Percentiles rank a stretch among this genome's conserved stretches.
Conservation (phyloP, 2,113 vertebrate species). For the Macrotis lagotis region DNA sequence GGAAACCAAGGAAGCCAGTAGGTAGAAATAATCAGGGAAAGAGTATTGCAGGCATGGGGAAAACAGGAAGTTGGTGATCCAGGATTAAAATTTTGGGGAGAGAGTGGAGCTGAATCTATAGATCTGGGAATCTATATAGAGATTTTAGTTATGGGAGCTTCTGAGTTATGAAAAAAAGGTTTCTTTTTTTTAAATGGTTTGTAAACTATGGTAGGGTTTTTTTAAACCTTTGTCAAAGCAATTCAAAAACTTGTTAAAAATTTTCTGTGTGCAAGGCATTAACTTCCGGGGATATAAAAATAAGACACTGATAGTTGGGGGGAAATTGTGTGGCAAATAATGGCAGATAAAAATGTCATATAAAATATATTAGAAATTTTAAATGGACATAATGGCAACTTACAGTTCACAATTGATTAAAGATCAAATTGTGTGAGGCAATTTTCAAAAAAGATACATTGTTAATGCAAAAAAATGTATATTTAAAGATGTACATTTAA, state of each 20-base stretch:
- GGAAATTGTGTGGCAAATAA: neutral
- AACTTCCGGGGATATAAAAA: slow-evolving; percentile 7
- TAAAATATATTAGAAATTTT: neutral
- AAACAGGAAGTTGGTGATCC: neutral
- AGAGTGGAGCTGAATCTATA: neutral
- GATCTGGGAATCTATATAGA: neutral
- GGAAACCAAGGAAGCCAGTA: neutral
- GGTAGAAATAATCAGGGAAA: neutral
- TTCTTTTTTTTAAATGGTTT: neutral
- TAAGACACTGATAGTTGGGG: neutral
- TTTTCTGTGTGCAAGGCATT: neutral
- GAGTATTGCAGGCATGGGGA: neutral
- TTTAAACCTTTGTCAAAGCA: neutral
- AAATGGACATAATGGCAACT: neutral
- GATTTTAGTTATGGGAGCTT: neutral
- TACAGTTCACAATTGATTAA: neutral
- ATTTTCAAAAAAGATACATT: neutral
- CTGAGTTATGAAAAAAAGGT: neutral
- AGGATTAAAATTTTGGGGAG: neutral
- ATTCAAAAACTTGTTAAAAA: slow-evolving; percentile 10
- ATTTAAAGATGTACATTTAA: neutral
- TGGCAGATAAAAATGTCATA: neutral
- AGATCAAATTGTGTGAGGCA: neutral
- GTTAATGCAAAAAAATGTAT: neutral
- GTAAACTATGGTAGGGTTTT: neutral